These are phyloP conservation scores for Zaprionus africanus DNA, from an alignment of 1,140 invertebrate genomes.

Conservation along the genomic window DNA sequence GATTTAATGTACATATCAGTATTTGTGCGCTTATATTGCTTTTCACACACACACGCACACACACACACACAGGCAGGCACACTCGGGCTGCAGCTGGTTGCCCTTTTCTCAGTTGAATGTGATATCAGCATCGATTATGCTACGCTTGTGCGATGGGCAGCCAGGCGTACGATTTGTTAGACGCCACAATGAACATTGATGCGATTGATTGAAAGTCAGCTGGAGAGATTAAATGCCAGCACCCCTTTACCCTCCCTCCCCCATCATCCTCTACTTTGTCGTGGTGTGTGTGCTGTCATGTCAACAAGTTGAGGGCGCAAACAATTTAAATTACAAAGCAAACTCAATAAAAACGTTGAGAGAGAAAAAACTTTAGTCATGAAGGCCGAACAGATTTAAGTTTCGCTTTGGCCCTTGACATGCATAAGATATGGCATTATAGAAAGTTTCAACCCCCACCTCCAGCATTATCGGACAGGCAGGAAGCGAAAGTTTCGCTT, in stretches of 20 bases:
- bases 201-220: conserved; percentile 80
- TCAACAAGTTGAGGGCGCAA: conserved; percentile 73
- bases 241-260: conserved; percentile 10
- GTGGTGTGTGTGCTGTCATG: conserved; percentile 24
- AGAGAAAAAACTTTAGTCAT: conserved; percentile 61
- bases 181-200: conserved; percentile 79
- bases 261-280: too few relatives aligned
- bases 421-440: conserved; percentile 73
- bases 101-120: conserved; percentile 34
- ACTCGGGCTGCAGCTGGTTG: conserved; percentile 3
- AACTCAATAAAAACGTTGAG: conserved; percentile 75
- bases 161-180: conserved; percentile 73
- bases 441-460: conserved; percentile 11
- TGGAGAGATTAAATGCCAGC: conserved; percentile 69
- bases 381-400: conserved; percentile 54
- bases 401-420: conserved; percentile 71
- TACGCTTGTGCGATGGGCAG: conserved; percentile 42
- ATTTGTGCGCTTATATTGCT: conserved; percentile 54
- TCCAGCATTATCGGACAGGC: not conserved
- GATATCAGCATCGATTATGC: conserved; percentile 68
- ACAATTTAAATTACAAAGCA: conserved; percentile 82
- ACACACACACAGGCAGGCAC: conserved; percentile 9
- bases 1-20: conserved; percentile 65
- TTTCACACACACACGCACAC: conserved; percentile 39
- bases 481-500: conserved; percentile 30